These are phyloP conservation scores for Poecilobothrus nobilitatus DNA, from an alignment of 2,888 invertebrate genomes.

Conservation along the genomic window DNA sequence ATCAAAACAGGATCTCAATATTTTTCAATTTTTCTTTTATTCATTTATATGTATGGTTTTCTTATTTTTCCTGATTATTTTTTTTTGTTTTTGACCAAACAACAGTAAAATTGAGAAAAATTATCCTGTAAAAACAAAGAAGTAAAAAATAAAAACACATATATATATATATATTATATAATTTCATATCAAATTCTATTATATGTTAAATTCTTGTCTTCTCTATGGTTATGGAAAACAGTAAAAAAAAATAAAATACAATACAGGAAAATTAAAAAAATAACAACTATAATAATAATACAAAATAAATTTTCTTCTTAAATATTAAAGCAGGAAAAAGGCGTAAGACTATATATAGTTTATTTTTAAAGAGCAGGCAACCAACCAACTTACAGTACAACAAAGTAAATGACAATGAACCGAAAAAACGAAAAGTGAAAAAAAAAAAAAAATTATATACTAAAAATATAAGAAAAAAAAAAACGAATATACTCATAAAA, in stretches of 20 bases:
- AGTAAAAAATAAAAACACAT: no score
- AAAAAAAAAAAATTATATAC: no score
- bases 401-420: no score
- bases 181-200: neutral
- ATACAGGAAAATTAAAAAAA: no score
- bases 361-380: neutral
- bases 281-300: no score
- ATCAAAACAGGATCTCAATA: slow-evolving; percentile 3
- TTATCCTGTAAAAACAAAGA: neutral
- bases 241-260: neutral
- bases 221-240: neutral
- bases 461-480: no score
- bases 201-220: neutral
- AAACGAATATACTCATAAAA: neutral
- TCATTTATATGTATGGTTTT: neutral
- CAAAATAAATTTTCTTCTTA: no score
- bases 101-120: neutral
- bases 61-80: neutral
- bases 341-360: neutral
- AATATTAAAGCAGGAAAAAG: neutral
- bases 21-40: neutral
- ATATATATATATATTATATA: no score
- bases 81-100: neutral
- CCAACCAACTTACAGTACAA: neutral
- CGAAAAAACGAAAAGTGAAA: no score